These are phyloP conservation scores for Lophochroa leadbeateri DNA, from an alignment of 2,113 vertebrate species.

Conservation along the genomic window DNA sequence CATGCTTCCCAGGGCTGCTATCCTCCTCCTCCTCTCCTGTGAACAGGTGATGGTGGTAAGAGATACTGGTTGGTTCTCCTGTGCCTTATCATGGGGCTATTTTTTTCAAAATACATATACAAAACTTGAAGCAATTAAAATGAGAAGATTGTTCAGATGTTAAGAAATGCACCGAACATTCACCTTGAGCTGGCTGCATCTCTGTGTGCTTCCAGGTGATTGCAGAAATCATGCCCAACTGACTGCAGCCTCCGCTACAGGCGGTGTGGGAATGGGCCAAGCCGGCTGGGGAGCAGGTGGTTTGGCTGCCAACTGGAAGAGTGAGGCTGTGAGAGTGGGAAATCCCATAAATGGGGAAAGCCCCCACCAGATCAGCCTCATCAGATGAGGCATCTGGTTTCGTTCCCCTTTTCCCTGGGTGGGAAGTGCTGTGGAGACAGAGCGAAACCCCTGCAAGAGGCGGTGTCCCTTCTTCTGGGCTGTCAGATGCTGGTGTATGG, in stretches of 20 bases:
- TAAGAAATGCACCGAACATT: not conserved
- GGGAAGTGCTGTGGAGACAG: not conserved
- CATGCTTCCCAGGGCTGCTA: not conserved
- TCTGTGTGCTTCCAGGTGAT: not conserved
- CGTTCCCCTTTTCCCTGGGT: not conserved
- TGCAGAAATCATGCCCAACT: not conserved
- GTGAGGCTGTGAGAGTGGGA: not conserved
- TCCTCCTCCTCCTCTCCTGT: not conserved
- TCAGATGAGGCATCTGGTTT: not conserved
- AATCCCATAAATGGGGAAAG: not conserved
- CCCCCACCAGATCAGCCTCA: fast-evolving
- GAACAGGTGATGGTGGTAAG: not conserved
- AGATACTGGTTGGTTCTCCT: not conserved
- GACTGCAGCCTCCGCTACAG: not conserved
- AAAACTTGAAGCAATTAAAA: not conserved
- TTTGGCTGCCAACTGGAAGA: too few relatives aligned
- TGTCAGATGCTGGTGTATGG: not conserved
- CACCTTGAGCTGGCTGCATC: not conserved
- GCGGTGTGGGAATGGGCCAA: not conserved
- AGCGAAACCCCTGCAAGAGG: fast-evolving
- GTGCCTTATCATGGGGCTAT: not conserved
- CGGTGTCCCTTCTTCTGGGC: not conserved
- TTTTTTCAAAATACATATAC: not conserved
- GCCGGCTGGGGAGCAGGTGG: not conserved
- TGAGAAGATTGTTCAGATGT: not conserved